A percentile compares a stretch with the other conserved stretches of the same genome.
Evolutionary conservation across 2,888 invertebrate species (phyloP).

Genomic region (Tetranychus piercei): DNA sequence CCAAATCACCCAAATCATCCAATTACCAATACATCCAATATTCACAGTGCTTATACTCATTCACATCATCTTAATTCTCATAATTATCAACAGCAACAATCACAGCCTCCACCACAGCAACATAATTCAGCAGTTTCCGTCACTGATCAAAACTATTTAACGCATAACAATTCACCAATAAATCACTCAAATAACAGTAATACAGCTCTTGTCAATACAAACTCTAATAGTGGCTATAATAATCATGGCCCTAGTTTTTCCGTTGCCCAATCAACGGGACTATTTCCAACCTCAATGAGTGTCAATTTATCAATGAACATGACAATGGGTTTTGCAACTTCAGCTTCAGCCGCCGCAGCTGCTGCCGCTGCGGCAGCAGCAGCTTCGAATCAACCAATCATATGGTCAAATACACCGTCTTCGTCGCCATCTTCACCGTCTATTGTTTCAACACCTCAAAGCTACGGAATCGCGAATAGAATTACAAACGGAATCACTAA

Average conservation of each 20-base stretch:
- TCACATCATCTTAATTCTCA: slow-evolving; percentile 3
- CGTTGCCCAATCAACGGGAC: background rate
- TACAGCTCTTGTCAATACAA: background rate
- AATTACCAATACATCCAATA: slow-evolving; percentile 30
- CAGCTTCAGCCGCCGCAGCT: slow-evolving; percentile 18
- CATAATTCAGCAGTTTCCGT: background rate
- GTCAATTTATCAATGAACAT: slow-evolving; percentile 95
- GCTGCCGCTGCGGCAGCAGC: slow-evolving; percentile 13
- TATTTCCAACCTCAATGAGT: slow-evolving; percentile 51
- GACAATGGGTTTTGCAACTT: slow-evolving; percentile 58
- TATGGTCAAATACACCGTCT: slow-evolving; percentile 8
- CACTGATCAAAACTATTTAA: background rate
- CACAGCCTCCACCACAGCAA: background rate
- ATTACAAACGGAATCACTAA: background rate
- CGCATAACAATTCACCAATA: background rate
- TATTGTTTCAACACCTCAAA: background rate
- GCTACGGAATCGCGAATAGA: background rate
- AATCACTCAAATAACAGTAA: background rate
- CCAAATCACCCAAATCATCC: slow-evolving; percentile 12
- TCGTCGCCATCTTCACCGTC: background rate
- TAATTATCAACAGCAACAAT: background rate
- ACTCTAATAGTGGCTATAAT: background rate
- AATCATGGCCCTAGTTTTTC: background rate
- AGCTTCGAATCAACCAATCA: slow-evolving; percentile 20
- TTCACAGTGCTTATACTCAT: slow-evolving; percentile 30